Evolutionary conservation across 1,140 invertebrate genomes (phyloP).

Genomic region (Bombus consobrinus): DNA sequence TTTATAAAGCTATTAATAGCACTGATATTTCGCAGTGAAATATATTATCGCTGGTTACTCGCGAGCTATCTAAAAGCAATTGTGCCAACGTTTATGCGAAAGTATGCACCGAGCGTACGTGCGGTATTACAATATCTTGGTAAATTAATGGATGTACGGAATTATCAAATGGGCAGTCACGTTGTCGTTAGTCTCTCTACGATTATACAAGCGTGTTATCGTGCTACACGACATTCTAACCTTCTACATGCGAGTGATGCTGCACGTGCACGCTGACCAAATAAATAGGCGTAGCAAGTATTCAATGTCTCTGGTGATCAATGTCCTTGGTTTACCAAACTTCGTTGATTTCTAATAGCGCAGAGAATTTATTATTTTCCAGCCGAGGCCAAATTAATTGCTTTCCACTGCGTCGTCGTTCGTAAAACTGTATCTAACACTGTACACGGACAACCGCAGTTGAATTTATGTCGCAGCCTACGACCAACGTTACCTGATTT

Average conservation of each 20-base stretch:
- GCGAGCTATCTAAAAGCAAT: not conserved
- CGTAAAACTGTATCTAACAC: not conserved
- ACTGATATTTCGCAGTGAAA: not conserved
- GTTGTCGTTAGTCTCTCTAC: slow-evolving; percentile 1
- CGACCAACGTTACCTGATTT: too few species aligned
- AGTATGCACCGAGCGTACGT: not conserved
- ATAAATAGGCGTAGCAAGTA: not conserved
- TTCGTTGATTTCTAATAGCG: not conserved
- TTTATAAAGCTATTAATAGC: not conserved
- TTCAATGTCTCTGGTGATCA: not conserved
- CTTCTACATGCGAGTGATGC: not conserved
- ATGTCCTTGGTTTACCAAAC: not conserved
- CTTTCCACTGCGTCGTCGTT: not conserved
- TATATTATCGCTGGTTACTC: not conserved
- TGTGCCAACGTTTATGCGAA: not conserved
- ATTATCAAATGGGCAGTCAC: not conserved
- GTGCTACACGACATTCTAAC: not conserved
- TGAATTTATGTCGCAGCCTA: too few species aligned
- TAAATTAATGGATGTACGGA: not conserved
- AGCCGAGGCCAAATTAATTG: not conserved
- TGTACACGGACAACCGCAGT: too few species aligned
- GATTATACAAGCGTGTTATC: slow-evolving; percentile 18
- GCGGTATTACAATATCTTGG: slow-evolving; percentile 10
- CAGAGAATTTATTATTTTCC: not conserved
- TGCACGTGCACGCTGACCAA: not conserved